Conservation (phyloP, 2,888 invertebrate genomes). For the Bedellia somnulentella region DNA sequence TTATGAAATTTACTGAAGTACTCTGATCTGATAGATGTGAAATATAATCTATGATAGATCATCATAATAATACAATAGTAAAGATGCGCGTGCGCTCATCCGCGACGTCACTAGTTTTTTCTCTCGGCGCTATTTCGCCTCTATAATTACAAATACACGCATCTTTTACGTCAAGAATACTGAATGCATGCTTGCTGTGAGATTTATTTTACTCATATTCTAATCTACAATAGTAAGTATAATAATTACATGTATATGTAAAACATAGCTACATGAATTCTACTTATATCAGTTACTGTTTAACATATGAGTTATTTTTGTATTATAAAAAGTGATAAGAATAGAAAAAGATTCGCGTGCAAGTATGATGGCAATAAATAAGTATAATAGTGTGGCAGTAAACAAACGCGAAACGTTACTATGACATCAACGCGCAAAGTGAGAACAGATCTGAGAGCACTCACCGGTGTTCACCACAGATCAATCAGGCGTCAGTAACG, state of each 20-base stretch:
- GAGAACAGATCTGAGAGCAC: too few species aligned
- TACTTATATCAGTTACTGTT: too few species aligned
- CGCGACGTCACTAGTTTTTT: slow-evolving; percentile 23
- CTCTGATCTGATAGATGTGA: too few species aligned
- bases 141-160: slow-evolving; percentile 10
- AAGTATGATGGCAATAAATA: too few species aligned
- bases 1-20: too few species aligned
- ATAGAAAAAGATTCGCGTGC: too few species aligned
- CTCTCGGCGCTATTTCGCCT: slow-evolving; percentile 22
- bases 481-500: slow-evolving; percentile 52
- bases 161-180: slow-evolving; percentile 6
- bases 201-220: slow-evolving; percentile 4
- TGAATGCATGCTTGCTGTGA: slow-evolving; percentile 3
- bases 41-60: slow-evolving; percentile 22
- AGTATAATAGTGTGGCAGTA: too few species aligned
- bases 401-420: background rate
- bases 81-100: slow-evolving; percentile 19
- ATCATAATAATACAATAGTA: slow-evolving; percentile 12
- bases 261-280: too few species aligned
- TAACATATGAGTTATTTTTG: too few species aligned
- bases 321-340: too few species aligned
- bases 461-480: slow-evolving; percentile 13
- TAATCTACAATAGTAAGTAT: too few species aligned
- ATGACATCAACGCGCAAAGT: background rate
- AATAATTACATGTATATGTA: too few species aligned